Conservation (phyloP, 2,797 vertebrate genomes). For the Neosalanx taihuensis region DNA sequence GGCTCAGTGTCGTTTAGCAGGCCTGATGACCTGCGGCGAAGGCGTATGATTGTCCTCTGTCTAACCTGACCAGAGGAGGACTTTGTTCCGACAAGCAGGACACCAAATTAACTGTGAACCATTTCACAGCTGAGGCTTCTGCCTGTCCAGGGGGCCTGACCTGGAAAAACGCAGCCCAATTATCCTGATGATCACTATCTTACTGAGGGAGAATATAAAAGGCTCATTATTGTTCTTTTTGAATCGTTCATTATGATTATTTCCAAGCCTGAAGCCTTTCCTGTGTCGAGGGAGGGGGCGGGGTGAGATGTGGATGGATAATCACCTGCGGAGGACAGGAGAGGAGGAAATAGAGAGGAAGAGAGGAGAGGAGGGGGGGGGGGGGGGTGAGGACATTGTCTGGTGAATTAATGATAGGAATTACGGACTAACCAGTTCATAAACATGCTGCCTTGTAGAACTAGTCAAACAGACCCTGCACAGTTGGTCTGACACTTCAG, state of each 20-base stretch:
- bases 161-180: conserved; percentile 62
- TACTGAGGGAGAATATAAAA: conserved; percentile 62
- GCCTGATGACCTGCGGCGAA: conserved; percentile 41
- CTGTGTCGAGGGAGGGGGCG: conserved; percentile 38
- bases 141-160: conserved; percentile 64
- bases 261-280: conserved; percentile 58
- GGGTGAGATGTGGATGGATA: conserved; percentile 5
- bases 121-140: conserved; percentile 47
- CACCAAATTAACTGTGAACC: conserved; percentile 54
- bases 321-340: conserved; percentile 8
- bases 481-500: no score
- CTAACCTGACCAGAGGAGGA: conserved; percentile 60
- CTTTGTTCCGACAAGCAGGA: conserved; percentile 63
- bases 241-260: conserved; percentile 65
- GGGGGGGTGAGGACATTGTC: no score
- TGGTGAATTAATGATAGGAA: no score
- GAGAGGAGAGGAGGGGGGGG: no score
- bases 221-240: conserved; percentile 65
- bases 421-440: no score
- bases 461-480: no score
- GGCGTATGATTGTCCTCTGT: conserved; percentile 59
- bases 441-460: no score
- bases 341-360: conserved; percentile 11
- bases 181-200: conserved; percentile 63
- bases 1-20: no score